Base-by-base conservation (phyloP, 2,888 invertebrate genomes). In the Carcina quercana region DNA sequence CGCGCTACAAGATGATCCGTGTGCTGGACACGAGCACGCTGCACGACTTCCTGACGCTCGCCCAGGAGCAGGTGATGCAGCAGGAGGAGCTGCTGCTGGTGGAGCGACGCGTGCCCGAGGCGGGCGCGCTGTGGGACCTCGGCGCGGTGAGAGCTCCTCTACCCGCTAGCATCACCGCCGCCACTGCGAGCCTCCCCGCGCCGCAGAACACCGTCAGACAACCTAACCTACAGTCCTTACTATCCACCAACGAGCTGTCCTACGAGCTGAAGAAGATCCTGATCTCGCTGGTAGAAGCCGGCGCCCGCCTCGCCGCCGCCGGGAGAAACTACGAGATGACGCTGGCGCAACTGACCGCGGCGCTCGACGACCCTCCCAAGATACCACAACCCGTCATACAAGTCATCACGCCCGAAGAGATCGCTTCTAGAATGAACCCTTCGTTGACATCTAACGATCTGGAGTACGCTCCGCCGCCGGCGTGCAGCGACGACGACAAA, bases 241-340 rank as follows among this genome's bases (percentile, higher is more conserved):
- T 83, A 0, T 76, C 83, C 0, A 83, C 83, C 0, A 82, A 83
- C 33, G 83, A 83, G 38, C 33, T 83, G 2, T 71, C 82, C 0
- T 73, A 62, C 17, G 83, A 83, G 34, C 40, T 83, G 20, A 50
- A 66, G 2, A 83, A 83, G 40, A 83, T 83, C 14, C 41, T 83
- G 1, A 83, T 83, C 41, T 80, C 82, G 1, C 41, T 83, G 12
- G 70, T 83, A 15, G 82, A 82, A 55, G 80, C 79, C 0, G 83
- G 83, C 0, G 83, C 83, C 0, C 45, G 74, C 1, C 51, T 83
- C 0, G 83, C 82, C 0, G 80, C 83, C 0, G 65, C 72, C 0
- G 79, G 83, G 0, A 59, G 68, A 2, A 75, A 76, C 40, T 82
- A 78, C 30, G 78, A 79, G 40, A 59, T 62, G 45, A 66, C 79